Conservation (phyloP, 2,797 vertebrate genomes). For the Sebastiscus albofasciatus region DNA sequence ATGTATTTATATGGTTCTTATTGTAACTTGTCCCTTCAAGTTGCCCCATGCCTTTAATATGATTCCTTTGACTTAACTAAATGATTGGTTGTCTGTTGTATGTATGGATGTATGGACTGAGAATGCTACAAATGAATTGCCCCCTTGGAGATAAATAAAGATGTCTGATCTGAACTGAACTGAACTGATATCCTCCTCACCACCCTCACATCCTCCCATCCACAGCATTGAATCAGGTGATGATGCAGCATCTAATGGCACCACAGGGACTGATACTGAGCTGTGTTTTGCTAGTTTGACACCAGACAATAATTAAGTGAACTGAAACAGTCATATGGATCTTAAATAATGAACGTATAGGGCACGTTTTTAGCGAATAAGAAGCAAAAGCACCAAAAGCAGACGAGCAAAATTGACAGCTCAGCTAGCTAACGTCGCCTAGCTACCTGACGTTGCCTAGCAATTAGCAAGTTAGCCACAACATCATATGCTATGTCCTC, state of each 20-base stretch:
- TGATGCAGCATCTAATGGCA: slow-evolving; percentile 23
- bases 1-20: no score
- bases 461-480: slow-evolving; percentile 54
- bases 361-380: neutral
- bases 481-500: slow-evolving; percentile 7
- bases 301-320: neutral
- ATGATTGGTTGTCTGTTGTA: no score
- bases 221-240: slow-evolving; percentile 1
- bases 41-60: no score
- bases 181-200: no score
- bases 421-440: slow-evolving; percentile 27
- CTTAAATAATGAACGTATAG: fast-evolving
- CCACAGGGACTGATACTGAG: neutral
- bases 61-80: no score
- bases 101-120: no score
- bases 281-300: neutral
- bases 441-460: slow-evolving; percentile 49
- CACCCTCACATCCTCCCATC: neutral
- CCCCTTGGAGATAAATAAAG: no score
- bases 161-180: no score
- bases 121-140: no score
- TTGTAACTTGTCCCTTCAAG: no score
- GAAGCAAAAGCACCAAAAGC: neutral
- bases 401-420: slow-evolving; percentile 10
- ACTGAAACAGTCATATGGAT: neutral